Evolutionary conservation across 2,797 vertebrate species (phyloP), one percentile per base, ranked within the genome.

Genomic region (Hylomyscus alleni): DNA sequence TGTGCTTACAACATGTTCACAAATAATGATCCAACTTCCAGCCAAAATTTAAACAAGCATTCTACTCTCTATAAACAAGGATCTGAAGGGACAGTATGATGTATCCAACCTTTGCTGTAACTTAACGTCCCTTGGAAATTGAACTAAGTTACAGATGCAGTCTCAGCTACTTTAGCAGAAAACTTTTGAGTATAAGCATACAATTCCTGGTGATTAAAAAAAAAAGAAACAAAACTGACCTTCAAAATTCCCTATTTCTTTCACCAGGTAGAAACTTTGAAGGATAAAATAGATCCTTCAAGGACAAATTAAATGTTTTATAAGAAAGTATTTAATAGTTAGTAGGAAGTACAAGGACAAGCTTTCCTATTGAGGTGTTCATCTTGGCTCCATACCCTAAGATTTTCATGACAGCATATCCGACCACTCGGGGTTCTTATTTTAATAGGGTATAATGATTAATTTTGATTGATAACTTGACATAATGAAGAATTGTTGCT

Each of bases 1-100:
- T 84, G 20, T 44, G 85, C 93, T 94, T 96, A 93, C 37, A 90
- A 73, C 54, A 95, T 95, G 40, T 95, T 81, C 90, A 26, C 12
- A 89, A 62, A 65, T 47, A 94, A 73, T 90, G 56, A 31, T 56
- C 44, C 83, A 60, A 89, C 84, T 97, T 86, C 92, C 69, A 96
- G 84, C 3, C 62, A 95, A 60, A 94, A 37, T 93, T 97, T 90
- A 95, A 94, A 96, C 50, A 96, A 95, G 24, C n/a, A 40, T 40
- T 97, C 19, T 75, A 62, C 26, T 47, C 20, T 7, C 2, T 67
- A 83, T 73, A 12, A 29, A 86, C 97, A 44, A 84, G 4, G 95
- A 94, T 72, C 52, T 0, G 2, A 50, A 96, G 90, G 14, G 10
- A 89, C n/a, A 78, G 31, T 93, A 95, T 6, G 13, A 94, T 78